Percentiles rank a stretch among this genome's conserved stretches.
Conservation (phyloP, 2,113 vertebrate species). For the Bos taurus region DNA sequence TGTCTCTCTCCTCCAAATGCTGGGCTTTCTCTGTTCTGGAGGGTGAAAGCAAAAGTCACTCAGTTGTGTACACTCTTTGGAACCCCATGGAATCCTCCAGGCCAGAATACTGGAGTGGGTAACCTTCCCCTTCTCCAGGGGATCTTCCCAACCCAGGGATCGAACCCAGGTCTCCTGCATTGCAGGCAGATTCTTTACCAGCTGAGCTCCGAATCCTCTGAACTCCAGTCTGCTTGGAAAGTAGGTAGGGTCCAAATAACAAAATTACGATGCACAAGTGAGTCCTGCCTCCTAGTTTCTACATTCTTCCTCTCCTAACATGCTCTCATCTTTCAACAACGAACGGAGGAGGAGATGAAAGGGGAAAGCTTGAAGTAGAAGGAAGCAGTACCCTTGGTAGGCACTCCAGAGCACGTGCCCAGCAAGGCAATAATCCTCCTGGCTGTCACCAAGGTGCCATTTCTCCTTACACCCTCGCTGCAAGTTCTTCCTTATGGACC, state of each 20-base stretch:
- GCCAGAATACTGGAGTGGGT: not conserved
- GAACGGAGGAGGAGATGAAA: not conserved
- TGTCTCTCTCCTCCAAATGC: not conserved
- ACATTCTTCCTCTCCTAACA: not conserved
- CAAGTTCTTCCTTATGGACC: not conserved
- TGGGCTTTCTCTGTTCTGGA: not conserved
- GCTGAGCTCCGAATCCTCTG: not conserved
- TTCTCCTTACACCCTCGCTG: not conserved
- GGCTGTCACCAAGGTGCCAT: not conserved
- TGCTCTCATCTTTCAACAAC: not conserved
- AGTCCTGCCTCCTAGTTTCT: not conserved
- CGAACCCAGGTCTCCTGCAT: accelerated
- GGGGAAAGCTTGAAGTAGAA: not conserved
- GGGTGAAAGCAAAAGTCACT: not conserved
- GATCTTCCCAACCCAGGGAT: not conserved
- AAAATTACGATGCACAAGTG: not conserved
- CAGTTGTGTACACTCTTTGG: not conserved
- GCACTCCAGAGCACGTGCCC: not conserved
- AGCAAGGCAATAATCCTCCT: not conserved
- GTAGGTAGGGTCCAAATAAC: not conserved
- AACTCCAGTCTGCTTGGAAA: not conserved
- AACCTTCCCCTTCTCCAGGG: not conserved
- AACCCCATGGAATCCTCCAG: not conserved
- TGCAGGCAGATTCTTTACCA: not conserved
- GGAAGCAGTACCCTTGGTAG: not conserved